phyloP scores from a whole-genome alignment of 1,140 invertebrate species.

The Arion vulgaris region DNA sequence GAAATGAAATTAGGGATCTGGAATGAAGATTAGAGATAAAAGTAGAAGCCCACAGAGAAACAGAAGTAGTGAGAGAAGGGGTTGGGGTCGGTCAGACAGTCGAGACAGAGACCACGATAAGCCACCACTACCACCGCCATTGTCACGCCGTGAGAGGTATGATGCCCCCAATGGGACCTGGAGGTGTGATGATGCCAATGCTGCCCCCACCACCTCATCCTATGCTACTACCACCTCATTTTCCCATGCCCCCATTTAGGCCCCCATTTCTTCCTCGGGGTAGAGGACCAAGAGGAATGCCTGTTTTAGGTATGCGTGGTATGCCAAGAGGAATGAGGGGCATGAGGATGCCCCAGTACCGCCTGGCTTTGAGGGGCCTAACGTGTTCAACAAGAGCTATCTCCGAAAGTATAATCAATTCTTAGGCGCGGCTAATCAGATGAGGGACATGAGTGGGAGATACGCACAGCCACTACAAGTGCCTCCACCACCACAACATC shows the following conservation, averaged over 20 bases:
- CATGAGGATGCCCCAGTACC: slow-evolving; percentile 18
- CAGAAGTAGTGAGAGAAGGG: not conserved
- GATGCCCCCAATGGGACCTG: slow-evolving; percentile 27
- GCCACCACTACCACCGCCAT: not conserved
- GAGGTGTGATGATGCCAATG: slow-evolving; percentile 22
- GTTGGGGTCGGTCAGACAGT: no score
- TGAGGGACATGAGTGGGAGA: slow-evolving; percentile 36
- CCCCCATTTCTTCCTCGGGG: slow-evolving; percentile 13
- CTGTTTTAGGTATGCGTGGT: slow-evolving; percentile 9
- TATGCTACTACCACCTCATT: not conserved
- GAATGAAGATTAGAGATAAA: no score
- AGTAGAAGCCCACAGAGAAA: no score
- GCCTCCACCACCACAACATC: not conserved
- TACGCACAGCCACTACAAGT: slow-evolving; percentile 34
- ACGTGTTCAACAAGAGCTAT: slow-evolving; percentile 35
- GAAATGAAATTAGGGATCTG: no score
- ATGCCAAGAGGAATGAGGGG: slow-evolving; percentile 21
- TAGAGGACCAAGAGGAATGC: not conserved
- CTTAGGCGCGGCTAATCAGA: slow-evolving; percentile 28
- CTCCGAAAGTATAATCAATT: slow-evolving; percentile 27
- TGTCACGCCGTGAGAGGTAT: not conserved
- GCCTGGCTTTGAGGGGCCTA: slow-evolving; percentile 26
- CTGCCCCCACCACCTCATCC: not conserved
- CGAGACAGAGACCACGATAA: not conserved
- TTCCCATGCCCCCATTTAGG: not conserved